Conservation (phyloP, 1,140 invertebrate species). For the Odontomachus brunneus region DNA sequence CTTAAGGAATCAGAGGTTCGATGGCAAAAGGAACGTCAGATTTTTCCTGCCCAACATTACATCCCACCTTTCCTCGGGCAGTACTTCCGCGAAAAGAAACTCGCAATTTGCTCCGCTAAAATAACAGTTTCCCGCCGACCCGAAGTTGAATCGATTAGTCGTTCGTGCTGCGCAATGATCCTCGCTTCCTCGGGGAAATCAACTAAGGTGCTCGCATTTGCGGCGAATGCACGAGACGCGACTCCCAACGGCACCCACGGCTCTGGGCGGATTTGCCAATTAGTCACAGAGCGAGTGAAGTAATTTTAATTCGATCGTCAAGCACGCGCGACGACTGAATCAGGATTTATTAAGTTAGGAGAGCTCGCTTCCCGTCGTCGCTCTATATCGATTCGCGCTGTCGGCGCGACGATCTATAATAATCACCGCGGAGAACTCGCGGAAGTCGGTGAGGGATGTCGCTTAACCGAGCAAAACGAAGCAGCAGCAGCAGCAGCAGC, state of each 20-base stretch:
- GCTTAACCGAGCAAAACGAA: not conserved
- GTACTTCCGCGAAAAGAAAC: conserved; percentile 7
- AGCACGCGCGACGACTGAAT: not conserved
- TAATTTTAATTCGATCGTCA: conserved; percentile 8
- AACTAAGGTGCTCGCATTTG: not conserved
- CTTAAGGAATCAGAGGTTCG: no score
- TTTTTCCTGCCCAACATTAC: not conserved
- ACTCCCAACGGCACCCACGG: no score
- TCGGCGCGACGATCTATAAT: conserved; percentile 52
- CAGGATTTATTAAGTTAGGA: not conserved
- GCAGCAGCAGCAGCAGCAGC: no score
- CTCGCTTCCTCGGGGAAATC: not conserved
- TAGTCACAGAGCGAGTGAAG: not conserved
- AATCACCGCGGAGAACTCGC: conserved; percentile 25
- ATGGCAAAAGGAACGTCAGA: not conserved
- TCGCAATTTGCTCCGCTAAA: not conserved
- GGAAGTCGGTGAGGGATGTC: conserved; percentile 16
- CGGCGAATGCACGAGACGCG: not conserved
- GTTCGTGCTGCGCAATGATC: not conserved
- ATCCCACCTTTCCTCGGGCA: not conserved
- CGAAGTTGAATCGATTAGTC: not conserved
- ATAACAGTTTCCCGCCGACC: not conserved
- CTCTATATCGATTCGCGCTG: conserved; percentile 14
- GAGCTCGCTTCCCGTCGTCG: not conserved
- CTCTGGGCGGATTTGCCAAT: not conserved